Evolutionary conservation across 2,888 invertebrate species (phyloP), one percentile per base, ranked within the genome.

Genomic region (Eucera pruinosa): DNA sequence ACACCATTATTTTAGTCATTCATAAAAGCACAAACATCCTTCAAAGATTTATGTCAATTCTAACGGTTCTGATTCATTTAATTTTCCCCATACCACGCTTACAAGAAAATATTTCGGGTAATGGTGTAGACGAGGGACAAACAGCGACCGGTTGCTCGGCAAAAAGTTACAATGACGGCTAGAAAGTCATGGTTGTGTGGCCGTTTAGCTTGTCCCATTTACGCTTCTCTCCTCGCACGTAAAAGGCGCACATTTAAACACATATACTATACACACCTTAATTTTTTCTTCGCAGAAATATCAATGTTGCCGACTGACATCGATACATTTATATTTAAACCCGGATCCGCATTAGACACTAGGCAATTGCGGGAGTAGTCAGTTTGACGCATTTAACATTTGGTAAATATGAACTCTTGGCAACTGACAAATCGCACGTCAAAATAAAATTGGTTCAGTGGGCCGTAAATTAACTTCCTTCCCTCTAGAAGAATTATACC

Each of bases 181-280:
- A 83, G 76, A 83, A 83, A 83, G 81, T 69, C 47, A 43, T 52
- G 47, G 68, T 13, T 48, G 39, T 41, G 43, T 61, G 45, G 57
- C 18, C 18, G 57, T 66, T 72, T 33, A 54, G 50, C 23, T 47
- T 78, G 78, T 77, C 64, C 78, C 30, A 75, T 72, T 70, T 75
- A 57, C 41, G 23, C 61, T 27, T 39, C 61, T 41, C 62, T 20
- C 25, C 27, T 23, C 27, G 23, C 7, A 43, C 36, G 9, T 60
- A 61, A 65, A 69, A 25, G 33, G 18, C 23, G 23, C 5, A 23
- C 30, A 57, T 20, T 54, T 64, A 36, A 47, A 39, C 54, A 33
- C 33, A 9, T 52, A 18, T 23, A 36, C 15, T 52, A 18, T 23
- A 36, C 43, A 18, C 20, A 43, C 23, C 13, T 33, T 54, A 5